Evolutionary conservation across 1,140 invertebrate genomes (phyloP), one percentile per base, ranked within the genome.

Genomic region (Bombus superbus): DNA sequence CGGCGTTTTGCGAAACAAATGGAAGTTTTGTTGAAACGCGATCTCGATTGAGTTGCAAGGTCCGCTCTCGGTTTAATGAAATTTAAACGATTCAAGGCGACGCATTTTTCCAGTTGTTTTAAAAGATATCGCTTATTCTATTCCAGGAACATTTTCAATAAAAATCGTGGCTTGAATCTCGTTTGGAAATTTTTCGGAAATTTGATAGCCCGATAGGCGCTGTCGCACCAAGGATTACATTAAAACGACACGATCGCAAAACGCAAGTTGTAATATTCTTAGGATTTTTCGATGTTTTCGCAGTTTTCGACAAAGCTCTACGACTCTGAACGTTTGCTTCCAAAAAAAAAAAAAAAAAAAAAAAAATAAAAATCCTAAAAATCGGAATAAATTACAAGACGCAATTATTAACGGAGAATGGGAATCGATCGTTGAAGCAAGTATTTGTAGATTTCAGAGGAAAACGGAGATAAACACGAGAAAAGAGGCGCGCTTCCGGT

Each of bases 401-500:
- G 38, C 3, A 5, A 40, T 40, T 40, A 40, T 5, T 40, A 40
- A 40, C 38, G 38, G 38, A 40, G 38, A 40, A 40, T 0, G 38
- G 5, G 38, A 40, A 40, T 40, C 38, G 38, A 40, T 40, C 38
- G 38, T 22, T 2, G 47, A 53, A 8, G 5, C 0, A 22, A 22
- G 47, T 53, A 8, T 53, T 53, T 53, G 28, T n/a, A 62, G 59
- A 11, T 62, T 71, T 35, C 32, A 80, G 76, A 57, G 0, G 47
- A 22, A 8, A 53, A 22, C 18, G 47, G 18, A 53, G 47, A 53
- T 22, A 9, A 59, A 1, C 10, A 0, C 0, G 11, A 18, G 1
- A 0, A 6, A 68, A 25, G 3, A 0, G 18, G 13, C 0, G 83
- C 90, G 32, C 79, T 94, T 44, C 95, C 96, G 6, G 96, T 97